A percentile compares a stretch with the other conserved stretches of the same genome.
These are phyloP conservation scores for Spongilla lacustris DNA, from an alignment of 37 sponge, comb jelly and placozoan genomes.

Conservation along the genomic window DNA sequence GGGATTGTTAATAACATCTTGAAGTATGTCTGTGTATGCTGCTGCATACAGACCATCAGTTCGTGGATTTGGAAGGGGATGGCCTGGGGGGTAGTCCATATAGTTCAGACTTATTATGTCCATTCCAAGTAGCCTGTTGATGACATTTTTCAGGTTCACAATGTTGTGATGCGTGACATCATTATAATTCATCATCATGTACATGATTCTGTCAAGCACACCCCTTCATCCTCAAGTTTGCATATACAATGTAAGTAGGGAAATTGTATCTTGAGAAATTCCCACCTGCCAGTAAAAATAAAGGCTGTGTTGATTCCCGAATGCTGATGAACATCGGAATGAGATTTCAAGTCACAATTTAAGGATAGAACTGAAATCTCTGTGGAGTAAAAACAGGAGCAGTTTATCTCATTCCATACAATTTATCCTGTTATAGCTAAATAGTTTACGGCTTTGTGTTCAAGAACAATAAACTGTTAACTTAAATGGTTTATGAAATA, in stretches of 20 bases:
- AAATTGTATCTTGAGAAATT: slow-evolving; percentile 5
- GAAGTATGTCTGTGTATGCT: background rate
- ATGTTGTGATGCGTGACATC: background rate
- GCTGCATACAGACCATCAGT: too few relatives aligned
- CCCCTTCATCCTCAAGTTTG: slow-evolving; percentile 3
- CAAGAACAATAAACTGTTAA: too few relatives aligned
- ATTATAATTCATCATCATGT: background rate
- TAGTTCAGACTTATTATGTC: background rate
- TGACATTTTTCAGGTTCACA: background rate
- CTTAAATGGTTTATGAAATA: too few relatives aligned
- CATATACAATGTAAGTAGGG: background rate
- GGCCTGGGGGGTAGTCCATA: background rate
- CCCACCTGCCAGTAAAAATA: slow-evolving; percentile 7
- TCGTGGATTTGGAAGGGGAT: too few relatives aligned
- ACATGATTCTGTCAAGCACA: slow-evolving; percentile 5
- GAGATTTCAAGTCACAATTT: too few relatives aligned
- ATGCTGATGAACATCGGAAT: too few relatives aligned
- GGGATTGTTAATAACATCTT: background rate
- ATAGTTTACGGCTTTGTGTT: too few relatives aligned
- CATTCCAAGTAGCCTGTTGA: background rate
- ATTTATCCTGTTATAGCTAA: too few relatives aligned
- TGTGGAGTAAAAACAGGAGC: too few relatives aligned
- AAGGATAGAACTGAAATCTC: too few relatives aligned
- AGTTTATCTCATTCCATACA: too few relatives aligned
- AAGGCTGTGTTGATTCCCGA: background rate